Evolutionary conservation across 2,113 vertebrate genomes (phyloP), one percentile per base, ranked within the genome.

Genomic region (Condylura cristata): DNA sequence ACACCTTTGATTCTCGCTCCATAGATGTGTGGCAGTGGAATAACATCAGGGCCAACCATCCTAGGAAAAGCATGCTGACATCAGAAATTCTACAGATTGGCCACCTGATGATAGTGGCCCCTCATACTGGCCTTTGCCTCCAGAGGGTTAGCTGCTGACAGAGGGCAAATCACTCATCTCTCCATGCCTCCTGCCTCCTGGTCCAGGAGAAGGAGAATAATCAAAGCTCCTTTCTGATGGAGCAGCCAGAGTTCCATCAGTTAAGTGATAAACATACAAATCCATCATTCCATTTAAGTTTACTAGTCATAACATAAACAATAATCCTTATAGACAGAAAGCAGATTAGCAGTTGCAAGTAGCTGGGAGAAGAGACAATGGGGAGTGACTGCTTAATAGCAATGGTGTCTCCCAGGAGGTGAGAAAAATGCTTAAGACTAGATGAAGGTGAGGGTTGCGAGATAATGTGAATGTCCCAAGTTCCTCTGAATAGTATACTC

Each of bases 1-100:
- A 98, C 96, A 0, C 97, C 98, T 98, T 98, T 99, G 86, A 99
- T 98, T 53, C 92, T 97, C 0, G 95, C 97, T 82, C 98, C 97
- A 0, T 98, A 99, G 96, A 98, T 98, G 60, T 98, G 98, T 6
- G 98, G 98, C 20, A 99, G 97, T 3, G 98, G 98, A 91, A 99
- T 99, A 66, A 98, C 95, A 5, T 98, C 98, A 68, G 98, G 96
- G 68, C 96, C 98, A 46, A 97, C 96, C 97, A 98, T 95, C 95
- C 98, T 99, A 96, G 48, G 87, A 92, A 70, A 97, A 95, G 94
- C 34, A 94, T 0, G 28, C 66, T 0, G 0, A 3, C 44, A 18
- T 18, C 0, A 95, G 80, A n/a, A 94, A 0, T 46, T 37, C 48
- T 53, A 60, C 24, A 26, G 34, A 37, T 26, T 0, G 17, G 30